Percentiles rank a stretch among this genome's conserved stretches.
These are phyloP conservation scores for Lamproptera curius DNA, from an alignment of 2,888 invertebrate species.

Conservation along the genomic window DNA sequence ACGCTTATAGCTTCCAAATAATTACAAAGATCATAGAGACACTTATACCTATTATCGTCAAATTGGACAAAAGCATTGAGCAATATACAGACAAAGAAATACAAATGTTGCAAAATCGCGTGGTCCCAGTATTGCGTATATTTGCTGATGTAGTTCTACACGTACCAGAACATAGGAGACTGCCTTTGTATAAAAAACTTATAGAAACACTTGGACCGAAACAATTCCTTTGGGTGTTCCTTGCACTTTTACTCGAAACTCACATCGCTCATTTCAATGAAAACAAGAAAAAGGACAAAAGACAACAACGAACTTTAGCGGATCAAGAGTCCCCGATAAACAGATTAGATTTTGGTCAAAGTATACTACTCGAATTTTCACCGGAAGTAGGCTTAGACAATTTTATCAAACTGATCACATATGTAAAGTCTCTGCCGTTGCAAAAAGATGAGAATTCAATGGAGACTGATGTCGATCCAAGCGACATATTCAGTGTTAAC, in stretches of 20 bases:
- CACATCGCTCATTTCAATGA: slow-evolving; percentile 80
- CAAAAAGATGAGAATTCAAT: slow-evolving; percentile 76
- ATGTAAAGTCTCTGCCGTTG: slow-evolving; percentile 82
- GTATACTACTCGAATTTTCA: slow-evolving; percentile 82
- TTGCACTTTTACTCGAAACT: slow-evolving; percentile 84
- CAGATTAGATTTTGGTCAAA: slow-evolving; percentile 82
- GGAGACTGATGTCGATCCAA: slow-evolving; percentile 56
- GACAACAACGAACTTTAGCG: slow-evolving; percentile 44
- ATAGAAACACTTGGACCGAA: slow-evolving; percentile 83
- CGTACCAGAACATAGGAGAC: slow-evolving; percentile 94
- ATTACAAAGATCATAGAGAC: slow-evolving; percentile 94
- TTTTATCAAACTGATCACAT: slow-evolving; percentile 82
- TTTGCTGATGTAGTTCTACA: slow-evolving; percentile 95
- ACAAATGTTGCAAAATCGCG: slow-evolving; percentile 61
- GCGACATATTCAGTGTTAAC: slow-evolving; percentile 80
- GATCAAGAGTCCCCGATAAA: slow-evolving; percentile 71
- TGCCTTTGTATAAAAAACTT: slow-evolving; percentile 88
- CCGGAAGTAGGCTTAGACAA: slow-evolving; percentile 80
- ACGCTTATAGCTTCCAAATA: slow-evolving; percentile 96
- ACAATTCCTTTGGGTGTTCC: slow-evolving; percentile 84
- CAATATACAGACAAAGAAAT: slow-evolving; percentile 54
- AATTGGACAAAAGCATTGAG: slow-evolving; percentile 57
- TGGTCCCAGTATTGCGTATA: slow-evolving; percentile 86
- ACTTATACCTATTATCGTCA: slow-evolving; percentile 90
- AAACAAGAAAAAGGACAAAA: slow-evolving; percentile 57